phyloP scores from a whole-genome alignment of 1,140 invertebrate genomes.

The Rhopalosiphum maidis region DNA sequence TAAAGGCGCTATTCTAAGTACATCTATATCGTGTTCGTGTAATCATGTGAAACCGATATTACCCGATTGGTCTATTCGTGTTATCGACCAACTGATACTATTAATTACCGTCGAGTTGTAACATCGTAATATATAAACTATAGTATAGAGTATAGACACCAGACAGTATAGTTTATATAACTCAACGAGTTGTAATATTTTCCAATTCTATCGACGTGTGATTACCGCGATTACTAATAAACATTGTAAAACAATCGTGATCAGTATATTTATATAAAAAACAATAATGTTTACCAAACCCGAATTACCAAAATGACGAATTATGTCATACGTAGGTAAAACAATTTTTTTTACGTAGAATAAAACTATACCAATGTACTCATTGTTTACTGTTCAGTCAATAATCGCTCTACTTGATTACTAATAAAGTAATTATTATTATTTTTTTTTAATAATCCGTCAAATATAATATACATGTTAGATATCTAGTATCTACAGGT shows the following conservation, averaged over 20 bases:
- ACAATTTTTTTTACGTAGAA: too few species aligned
- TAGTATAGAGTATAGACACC: too few species aligned
- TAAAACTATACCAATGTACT: too few species aligned
- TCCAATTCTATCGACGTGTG: not conserved
- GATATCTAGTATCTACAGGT: too few species aligned
- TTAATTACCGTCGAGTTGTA: not conserved
- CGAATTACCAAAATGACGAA: not conserved
- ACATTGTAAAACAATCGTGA: not conserved
- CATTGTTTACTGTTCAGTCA: too few species aligned
- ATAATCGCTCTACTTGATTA: too few species aligned
- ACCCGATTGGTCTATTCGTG: not conserved
- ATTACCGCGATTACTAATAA: not conserved
- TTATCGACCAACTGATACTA: not conserved
- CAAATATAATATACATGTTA: too few species aligned
- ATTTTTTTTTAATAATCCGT: too few species aligned
- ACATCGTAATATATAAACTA: too few species aligned
- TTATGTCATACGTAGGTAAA: not conserved
- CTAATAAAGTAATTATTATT: too few species aligned
- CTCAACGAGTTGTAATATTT: not conserved
- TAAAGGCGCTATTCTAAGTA: not conserved
- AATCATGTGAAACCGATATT: not conserved
- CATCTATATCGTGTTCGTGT: not conserved
- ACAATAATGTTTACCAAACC: too few species aligned
- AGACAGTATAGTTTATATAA: too few species aligned
- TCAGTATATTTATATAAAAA: not conserved